Base-by-base conservation (phyloP, 2,888 invertebrate species). In the Charanyca ferruginea region DNA sequence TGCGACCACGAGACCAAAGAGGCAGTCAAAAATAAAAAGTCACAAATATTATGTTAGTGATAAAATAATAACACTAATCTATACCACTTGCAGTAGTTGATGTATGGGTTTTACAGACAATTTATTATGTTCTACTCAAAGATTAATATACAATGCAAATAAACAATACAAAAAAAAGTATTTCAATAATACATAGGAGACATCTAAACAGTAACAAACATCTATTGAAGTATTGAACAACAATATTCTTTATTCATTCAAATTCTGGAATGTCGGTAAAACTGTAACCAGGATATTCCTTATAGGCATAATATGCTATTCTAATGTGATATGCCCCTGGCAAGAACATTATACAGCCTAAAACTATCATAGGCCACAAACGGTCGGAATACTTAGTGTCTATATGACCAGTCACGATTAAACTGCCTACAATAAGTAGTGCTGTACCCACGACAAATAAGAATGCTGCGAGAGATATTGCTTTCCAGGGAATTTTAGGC, bases 311-410 rank as follows among this genome's bases (percentile, higher is more conserved):
- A 88, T 97, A 97, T 38, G 98, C 98, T 87, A 99, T 98, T 82
- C 98, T 96, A 53, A 98, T 97, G 89, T 99, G 98, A 92, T 99
- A 99, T 58, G 98, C 97, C 45, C 98, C 99, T 0, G 99, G 99
- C 79, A 99, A 97, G 87, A 99, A 98, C 98, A 98, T 98, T 44
- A 99, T 95, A 23, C 96, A 95, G 38, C 99, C 99, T 85, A 99
- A 94, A 80, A 98, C 97, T 74, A 98, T 97, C 91, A 99, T 96
- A 1, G 98, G 98, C 98, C 98, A 98, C 89, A 98, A 97, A 72
- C 98, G 96, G 90, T 98, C 98, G 2, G 97, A 96, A 92, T 98
- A 98, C 96, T 98, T 97, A 38, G 97, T 96, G 85, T 97, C 97
- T 86, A 98, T 97, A 84, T 98, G 97, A 20, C 98, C 98, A 67